phyloP scores from a whole-genome alignment of 2,113 vertebrate species.

The Perca fluviatilis region DNA sequence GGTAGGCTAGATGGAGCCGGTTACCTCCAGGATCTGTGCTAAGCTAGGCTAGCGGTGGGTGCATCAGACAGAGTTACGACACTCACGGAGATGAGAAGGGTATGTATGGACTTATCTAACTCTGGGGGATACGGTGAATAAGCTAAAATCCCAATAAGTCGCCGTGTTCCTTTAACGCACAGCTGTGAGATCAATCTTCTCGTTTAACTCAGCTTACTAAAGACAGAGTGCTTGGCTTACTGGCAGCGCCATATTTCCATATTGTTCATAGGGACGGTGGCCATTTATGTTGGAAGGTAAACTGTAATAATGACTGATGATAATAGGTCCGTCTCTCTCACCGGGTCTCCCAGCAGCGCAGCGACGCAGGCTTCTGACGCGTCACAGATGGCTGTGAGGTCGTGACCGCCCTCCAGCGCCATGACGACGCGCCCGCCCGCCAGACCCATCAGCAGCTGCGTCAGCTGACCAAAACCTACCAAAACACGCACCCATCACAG shows the following conservation, averaged over 20 bases:
- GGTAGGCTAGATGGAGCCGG: too few species aligned
- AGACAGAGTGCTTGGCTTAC: not conserved
- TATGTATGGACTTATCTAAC: too few species aligned
- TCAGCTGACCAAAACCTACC: conserved; percentile 77
- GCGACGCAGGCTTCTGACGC: conserved; percentile 78
- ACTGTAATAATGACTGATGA: not conserved
- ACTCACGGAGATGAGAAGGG: too few species aligned
- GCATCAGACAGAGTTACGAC: too few species aligned
- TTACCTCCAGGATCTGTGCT: too few species aligned
- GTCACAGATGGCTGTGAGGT: conserved; percentile 81
- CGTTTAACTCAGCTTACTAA: not conserved
- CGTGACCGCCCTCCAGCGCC: conserved; percentile 80
- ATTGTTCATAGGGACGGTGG: not conserved
- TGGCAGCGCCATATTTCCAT: not conserved
- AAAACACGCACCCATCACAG: not conserved
- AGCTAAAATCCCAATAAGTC: too few species aligned
- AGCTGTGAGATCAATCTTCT: too few species aligned
- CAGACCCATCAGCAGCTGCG: conserved; percentile 78
- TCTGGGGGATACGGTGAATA: too few species aligned
- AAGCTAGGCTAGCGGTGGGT: too few species aligned
- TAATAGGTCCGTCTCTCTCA: conserved; percentile 28
- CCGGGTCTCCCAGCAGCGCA: conserved; percentile 74
- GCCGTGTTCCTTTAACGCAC: too few species aligned
- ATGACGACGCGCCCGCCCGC: conserved; percentile 78
- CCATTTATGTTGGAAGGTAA: not conserved